phyloP scores from a whole-genome alignment of 2,888 invertebrate genomes.

The Caprella mutica region DNA sequence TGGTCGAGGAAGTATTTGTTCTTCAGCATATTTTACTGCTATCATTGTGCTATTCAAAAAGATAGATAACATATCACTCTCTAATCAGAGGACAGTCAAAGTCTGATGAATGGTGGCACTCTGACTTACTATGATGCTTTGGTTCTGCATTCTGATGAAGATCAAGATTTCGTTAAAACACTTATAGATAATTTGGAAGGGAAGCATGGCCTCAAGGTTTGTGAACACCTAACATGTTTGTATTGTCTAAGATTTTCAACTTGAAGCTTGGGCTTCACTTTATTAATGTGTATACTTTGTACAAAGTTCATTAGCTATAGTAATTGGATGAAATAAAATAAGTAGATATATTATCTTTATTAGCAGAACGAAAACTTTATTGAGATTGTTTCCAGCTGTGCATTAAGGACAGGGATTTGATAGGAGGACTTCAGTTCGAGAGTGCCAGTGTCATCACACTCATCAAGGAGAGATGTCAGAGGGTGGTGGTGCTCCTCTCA shows the following conservation, averaged over 20 bases:
- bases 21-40: background rate
- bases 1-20: background rate
- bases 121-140: slow-evolving; percentile 26
- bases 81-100: slow-evolving; percentile 21
- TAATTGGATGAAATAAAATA: too few relatives aligned
- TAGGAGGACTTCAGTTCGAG: slow-evolving; percentile 30
- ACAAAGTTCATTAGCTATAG: background rate
- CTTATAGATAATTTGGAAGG: slow-evolving; percentile 31
- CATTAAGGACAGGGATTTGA: slow-evolving; percentile 26
- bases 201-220: slow-evolving; percentile 27
- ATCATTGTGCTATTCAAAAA: background rate
- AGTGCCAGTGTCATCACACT: slow-evolving; percentile 23
- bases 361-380: slow-evolving; percentile 5
- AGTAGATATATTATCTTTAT: slow-evolving; percentile 7
- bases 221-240: background rate
- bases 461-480: slow-evolving; percentile 25
- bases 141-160: slow-evolving; percentile 28
- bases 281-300: background rate
- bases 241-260: background rate
- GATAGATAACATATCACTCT: background rate
- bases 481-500: slow-evolving; percentile 27
- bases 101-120: slow-evolving; percentile 17
- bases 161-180: slow-evolving; percentile 25
- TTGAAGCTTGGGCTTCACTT: background rate
- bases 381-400: slow-evolving; percentile 8